A percentile compares a stretch with the other conserved stretches of the same genome.
Conservation (phyloP, 2,888 invertebrate genomes). For the Eudemis profundana region DNA sequence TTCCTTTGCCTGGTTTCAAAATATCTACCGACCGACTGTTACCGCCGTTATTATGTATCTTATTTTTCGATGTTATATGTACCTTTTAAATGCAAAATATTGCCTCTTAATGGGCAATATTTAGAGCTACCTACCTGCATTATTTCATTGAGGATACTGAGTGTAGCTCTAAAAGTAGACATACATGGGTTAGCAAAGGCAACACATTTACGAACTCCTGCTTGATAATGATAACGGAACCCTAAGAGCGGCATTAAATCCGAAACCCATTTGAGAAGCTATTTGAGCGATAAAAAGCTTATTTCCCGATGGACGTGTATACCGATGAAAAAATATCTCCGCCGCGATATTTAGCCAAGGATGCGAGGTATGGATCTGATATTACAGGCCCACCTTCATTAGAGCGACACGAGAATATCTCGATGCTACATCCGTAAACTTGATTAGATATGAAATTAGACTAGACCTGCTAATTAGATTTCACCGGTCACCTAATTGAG, state of each 20-base stretch:
- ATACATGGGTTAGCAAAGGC: background rate
- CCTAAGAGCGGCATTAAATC: slow-evolving; percentile 28
- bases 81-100: too few species aligned
- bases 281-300: slow-evolving; percentile 37
- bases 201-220: background rate
- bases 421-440: background rate
- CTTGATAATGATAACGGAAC: background rate
- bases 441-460: background rate
- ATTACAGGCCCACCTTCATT: background rate
- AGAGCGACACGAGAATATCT: background rate
- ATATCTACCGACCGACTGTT: too few species aligned
- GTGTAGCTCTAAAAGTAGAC: too few species aligned
- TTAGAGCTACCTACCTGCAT: too few species aligned
- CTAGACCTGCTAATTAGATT: too few species aligned
- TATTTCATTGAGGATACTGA: too few species aligned
- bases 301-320: slow-evolving; percentile 34
- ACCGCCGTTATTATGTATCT: too few species aligned
- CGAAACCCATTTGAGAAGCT: slow-evolving; percentile 24
- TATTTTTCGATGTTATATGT: too few species aligned
- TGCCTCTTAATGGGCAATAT: too few species aligned
- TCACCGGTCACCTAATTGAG: too few species aligned
- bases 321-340: slow-evolving; percentile 4
- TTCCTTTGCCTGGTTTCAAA: too few species aligned
- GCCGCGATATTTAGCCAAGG: background rate
- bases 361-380: background rate